Conservation (phyloP, 2,797 vertebrate genomes). For the Catharus ustulatus region DNA sequence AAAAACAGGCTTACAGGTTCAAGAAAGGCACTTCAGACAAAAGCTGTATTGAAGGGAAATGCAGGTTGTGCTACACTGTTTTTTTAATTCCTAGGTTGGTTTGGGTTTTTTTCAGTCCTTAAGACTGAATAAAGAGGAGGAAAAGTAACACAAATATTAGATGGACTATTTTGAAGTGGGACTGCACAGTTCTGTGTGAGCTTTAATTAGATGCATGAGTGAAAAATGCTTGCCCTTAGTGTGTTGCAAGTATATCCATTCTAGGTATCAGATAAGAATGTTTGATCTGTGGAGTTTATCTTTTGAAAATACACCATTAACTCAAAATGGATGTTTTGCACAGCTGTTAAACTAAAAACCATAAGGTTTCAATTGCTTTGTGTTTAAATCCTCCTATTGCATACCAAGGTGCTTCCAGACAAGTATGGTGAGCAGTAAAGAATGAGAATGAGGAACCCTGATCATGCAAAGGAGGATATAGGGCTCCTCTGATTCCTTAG, state of each 20-base stretch:
- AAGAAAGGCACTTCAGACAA: neutral
- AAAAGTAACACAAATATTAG: neutral
- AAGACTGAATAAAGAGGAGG: neutral
- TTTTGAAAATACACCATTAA: neutral
- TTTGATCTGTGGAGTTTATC: neutral
- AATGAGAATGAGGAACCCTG: neutral
- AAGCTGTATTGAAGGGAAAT: neutral
- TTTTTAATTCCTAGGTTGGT: neutral
- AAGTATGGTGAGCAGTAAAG: neutral
- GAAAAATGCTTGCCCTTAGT: neutral
- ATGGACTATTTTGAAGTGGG: neutral
- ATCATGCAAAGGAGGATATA: neutral
- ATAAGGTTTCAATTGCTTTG: neutral
- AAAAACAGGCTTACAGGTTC: neutral
- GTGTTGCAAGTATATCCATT: neutral
- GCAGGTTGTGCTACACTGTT: neutral
- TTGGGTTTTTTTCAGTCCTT: neutral
- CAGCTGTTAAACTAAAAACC: neutral
- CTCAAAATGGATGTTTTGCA: neutral
- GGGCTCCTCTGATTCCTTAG: neutral
- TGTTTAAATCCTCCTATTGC: neutral
- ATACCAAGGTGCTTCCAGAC: neutral
- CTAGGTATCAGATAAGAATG: neutral
- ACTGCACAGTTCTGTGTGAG: fast-evolving
- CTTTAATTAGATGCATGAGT: neutral